Base-by-base conservation (phyloP, 2,888 invertebrate species). In the Bugula neritina region DNA sequence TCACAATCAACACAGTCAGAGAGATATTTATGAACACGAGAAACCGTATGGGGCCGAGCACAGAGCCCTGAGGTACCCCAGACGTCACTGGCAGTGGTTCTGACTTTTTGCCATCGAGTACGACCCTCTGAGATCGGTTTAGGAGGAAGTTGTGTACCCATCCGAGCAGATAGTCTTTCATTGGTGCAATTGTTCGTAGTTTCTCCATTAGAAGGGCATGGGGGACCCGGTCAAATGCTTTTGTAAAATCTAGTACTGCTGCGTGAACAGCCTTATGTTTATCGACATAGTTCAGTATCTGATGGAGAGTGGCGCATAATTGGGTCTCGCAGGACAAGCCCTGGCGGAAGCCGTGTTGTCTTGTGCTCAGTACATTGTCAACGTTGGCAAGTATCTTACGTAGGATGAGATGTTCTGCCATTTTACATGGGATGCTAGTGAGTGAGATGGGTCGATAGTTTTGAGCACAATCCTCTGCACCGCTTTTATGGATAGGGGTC, bases 11-110 rank as follows among this genome's bases (percentile, higher is more conserved):
- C 55, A 25, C 57, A 17, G 17, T 70, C 43, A 34, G 75, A 76
- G 2, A 74, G 70, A 69, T 77, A 58, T 77, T 76, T 10, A 77
- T 76, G 55, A 72, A 75, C 10, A 75, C 1, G 1, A 76, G 72
- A 72, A 76, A 77, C 25, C 76, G 72, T 17, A 74, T 25, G 1
- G 74, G 77, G 17, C 73, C 75, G 0, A 75, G 72, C 25, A 75
- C 75, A 10, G 74, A 71, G 10, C 74, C 74, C 52, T 74, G 76
- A 5, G 75, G 74, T 17, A 75, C 75, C 23, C 76, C 73, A 17
- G 74, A 74, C 35, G 71, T 72, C 0, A 77, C 74, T 5, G 73
- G 31, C 29, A 31, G 5, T 63, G 29, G 31, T 25, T 63, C 31
- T 34, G 63, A 63, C 3, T 2, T 5, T 2, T 63, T 1, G 21